A percentile compares a stretch with the other conserved stretches of the same genome.
Evolutionary conservation across 2,888 invertebrate species (phyloP).

Genomic region (Ischnus inquisitorius): DNA sequence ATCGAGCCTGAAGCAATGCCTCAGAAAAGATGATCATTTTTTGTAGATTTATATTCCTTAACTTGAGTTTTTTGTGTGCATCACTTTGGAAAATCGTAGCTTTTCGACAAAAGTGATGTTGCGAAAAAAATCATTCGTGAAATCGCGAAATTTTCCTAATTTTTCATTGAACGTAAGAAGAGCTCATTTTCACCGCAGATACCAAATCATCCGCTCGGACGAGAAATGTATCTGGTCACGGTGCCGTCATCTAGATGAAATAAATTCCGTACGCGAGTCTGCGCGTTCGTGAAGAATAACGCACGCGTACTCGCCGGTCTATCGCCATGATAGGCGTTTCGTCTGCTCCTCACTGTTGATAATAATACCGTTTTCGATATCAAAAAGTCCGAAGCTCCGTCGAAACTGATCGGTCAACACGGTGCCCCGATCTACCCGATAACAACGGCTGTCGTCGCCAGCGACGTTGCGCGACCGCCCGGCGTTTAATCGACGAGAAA

Average conservation of each 20-base stretch:
- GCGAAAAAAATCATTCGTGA: background rate
- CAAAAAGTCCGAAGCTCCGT: background rate
- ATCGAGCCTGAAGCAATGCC: background rate
- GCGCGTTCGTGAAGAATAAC: conserved; percentile 39
- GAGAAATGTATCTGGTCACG: background rate
- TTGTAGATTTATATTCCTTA: too few species aligned
- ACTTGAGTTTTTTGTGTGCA: too few species aligned
- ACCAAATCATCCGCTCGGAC: background rate
- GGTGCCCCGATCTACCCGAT: background rate
- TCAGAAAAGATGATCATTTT: too few species aligned
- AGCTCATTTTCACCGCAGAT: background rate
- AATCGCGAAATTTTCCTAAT: background rate
- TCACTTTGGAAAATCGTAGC: too few species aligned
- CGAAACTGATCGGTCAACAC: background rate
- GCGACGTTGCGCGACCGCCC: background rate
- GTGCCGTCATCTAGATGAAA: background rate
- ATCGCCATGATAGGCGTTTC: conserved; percentile 75
- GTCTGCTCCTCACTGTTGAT: conserved; percentile 73
- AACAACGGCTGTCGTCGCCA: background rate
- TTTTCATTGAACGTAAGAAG: background rate
- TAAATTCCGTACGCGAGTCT: conserved; percentile 18
- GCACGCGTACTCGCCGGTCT: conserved; percentile 75
- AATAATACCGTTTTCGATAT: conserved; percentile 30
- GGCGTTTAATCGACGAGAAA: conserved; percentile 24
- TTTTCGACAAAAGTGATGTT: background rate